These are phyloP conservation scores for Nomada fabriciana DNA, from an alignment of 2,888 invertebrate genomes.

Conservation along the genomic window DNA sequence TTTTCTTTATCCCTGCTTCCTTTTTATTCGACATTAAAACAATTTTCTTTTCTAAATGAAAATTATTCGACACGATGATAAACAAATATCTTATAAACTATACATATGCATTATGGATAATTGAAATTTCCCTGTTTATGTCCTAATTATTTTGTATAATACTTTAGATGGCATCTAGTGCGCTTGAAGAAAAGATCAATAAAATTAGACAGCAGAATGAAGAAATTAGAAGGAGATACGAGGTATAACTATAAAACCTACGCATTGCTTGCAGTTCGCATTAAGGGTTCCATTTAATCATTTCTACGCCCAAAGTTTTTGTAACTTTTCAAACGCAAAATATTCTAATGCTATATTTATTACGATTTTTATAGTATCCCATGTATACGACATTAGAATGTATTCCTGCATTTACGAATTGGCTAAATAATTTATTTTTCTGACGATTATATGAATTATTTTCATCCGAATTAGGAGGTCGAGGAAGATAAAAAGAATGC, in stretches of 20 bases:
- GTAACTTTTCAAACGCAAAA: neutral
- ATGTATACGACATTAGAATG: too few species aligned
- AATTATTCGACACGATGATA: neutral
- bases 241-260: constrained; percentile 67
- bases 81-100: neutral
- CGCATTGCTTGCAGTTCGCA: too few species aligned
- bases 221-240: constrained; percentile 81
- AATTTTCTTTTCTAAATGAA: neutral
- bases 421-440: neutral
- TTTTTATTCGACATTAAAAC: neutral
- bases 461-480: constrained; percentile 78
- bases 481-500: constrained; percentile 84
- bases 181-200: constrained; percentile 81
- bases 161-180: constrained; percentile 77
- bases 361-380: too few species aligned
- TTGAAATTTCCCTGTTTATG: too few species aligned
- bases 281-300: too few species aligned
- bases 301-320: too few species aligned
- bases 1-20: neutral
- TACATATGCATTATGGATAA: neutral
- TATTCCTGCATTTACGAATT: too few species aligned
- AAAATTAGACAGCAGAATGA: constrained; percentile 82
- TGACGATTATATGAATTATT: neutral
- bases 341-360: neutral
- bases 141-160: neutral